Conservation (phyloP, 2,888 invertebrate species). For the Lymantria dispar region DNA sequence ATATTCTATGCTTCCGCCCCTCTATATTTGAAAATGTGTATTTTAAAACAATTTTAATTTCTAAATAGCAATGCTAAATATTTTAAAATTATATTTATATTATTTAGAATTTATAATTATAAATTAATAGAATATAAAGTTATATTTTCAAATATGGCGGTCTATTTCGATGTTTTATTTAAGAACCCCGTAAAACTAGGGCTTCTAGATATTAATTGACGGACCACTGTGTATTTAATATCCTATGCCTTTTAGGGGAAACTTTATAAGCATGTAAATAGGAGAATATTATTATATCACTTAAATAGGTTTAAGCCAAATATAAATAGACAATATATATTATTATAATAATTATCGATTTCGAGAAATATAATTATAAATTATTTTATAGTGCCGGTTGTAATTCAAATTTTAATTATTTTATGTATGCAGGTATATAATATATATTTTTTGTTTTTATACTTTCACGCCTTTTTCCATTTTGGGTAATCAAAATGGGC, state of each 20-base stretch:
- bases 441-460: not conserved
- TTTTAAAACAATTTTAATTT: no score
- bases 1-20: no score
- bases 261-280: slow-evolving; percentile 40
- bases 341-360: slow-evolving; percentile 22
- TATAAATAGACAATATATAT: slow-evolving; percentile 40
- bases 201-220: slow-evolving; percentile 48
- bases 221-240: slow-evolving; percentile 70
- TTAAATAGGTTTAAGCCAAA: slow-evolving; percentile 35
- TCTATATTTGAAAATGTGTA: no score
- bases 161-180: slow-evolving; percentile 12
- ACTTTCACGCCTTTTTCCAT: not conserved
- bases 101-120: not conserved
- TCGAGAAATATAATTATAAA: slow-evolving; percentile 25
- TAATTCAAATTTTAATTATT: slow-evolving; percentile 15
- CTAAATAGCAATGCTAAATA: no score
- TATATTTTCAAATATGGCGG: slow-evolving; percentile 5
- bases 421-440: not conserved
- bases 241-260: slow-evolving; percentile 66
- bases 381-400: slow-evolving; percentile 9
- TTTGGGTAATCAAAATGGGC: not conserved
- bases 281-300: slow-evolving; percentile 41
- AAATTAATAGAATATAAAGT: not conserved
- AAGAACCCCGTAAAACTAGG: slow-evolving; percentile 37
- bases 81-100: not conserved